Percentiles rank a stretch among this genome's conserved stretches.
phyloP scores from a whole-genome alignment of 2,888 invertebrate genomes.

The Drosophila meridiana region DNA sequence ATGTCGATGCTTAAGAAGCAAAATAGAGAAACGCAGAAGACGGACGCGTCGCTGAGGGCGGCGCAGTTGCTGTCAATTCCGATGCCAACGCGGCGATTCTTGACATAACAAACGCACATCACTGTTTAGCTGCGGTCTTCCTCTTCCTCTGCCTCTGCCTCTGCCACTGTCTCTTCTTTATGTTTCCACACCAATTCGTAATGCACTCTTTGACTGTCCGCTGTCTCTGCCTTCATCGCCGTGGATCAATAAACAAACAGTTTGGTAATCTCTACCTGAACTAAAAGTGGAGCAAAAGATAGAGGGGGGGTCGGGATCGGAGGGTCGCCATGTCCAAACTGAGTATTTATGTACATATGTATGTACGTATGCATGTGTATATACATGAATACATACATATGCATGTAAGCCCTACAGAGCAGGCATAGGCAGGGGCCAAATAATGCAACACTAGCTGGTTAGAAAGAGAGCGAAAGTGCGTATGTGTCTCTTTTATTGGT shows the following conservation, averaged over 20 bases:
- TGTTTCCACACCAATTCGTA: slow-evolving; percentile 21
- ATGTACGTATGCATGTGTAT: not conserved
- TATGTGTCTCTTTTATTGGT: slow-evolving; percentile 16
- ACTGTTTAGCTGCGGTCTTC: slow-evolving; percentile 28
- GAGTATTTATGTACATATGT: not conserved
- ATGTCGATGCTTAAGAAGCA: slow-evolving; percentile 32
- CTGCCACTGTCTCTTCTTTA: slow-evolving; percentile 5
- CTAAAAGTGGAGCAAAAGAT: slow-evolving; percentile 63
- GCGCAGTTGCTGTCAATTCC: slow-evolving; percentile 40
- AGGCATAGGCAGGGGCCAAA: slow-evolving; percentile 48
- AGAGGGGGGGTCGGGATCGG: slow-evolving; percentile 20
- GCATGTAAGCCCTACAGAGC: slow-evolving; percentile 26
- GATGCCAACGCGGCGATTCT: slow-evolving; percentile 71
- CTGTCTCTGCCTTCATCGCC: slow-evolving; percentile 47
- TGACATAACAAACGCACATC: slow-evolving; percentile 55
- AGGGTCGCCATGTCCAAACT: slow-evolving; percentile 18
- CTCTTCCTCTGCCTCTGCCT: slow-evolving; percentile 1
- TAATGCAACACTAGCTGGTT: slow-evolving; percentile 43
- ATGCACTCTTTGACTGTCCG: slow-evolving; percentile 43
- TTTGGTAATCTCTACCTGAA: slow-evolving; percentile 77
- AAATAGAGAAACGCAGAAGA: slow-evolving; percentile 41
- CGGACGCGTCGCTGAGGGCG: slow-evolving; percentile 28
- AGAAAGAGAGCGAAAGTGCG: slow-evolving; percentile 31
- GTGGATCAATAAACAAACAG: slow-evolving; percentile 63
- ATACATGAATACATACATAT: slow-evolving; percentile 12